A percentile compares a stretch with the other conserved stretches of the same genome.
These are phyloP conservation scores for Athetis lepigone DNA, from an alignment of 2,888 invertebrate species.

Conservation along the genomic window DNA sequence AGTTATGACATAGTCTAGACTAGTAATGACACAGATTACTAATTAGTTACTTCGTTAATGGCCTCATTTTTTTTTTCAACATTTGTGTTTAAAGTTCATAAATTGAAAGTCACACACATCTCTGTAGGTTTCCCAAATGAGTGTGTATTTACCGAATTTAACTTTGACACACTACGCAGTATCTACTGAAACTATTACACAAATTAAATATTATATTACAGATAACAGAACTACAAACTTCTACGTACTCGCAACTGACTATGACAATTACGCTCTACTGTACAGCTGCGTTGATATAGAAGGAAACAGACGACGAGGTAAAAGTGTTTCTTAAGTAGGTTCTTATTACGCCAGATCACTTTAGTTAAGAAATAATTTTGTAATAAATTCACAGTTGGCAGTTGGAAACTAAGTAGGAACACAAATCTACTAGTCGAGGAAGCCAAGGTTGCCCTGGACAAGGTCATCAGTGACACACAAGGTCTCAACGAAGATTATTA, in stretches of 20 bases:
- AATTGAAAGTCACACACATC: no score
- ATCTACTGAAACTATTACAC: no score
- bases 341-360: background rate
- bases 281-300: conserved; percentile 78
- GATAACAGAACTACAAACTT: conserved; percentile 68
- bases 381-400: conserved; percentile 73
- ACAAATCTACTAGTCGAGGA: conserved; percentile 66
- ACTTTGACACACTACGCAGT: no score
- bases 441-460: conserved; percentile 48
- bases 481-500: conserved; percentile 68
- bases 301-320: conserved; percentile 64
- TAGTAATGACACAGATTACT: no score
- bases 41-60: no score
- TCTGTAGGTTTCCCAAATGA: no score
- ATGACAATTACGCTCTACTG: conserved; percentile 76
- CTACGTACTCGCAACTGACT: conserved; percentile 81
- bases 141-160: no score
- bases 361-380: conserved; percentile 11
- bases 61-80: no score
- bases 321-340: background rate
- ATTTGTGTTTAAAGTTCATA: no score
- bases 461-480: background rate
- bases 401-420: conserved; percentile 82
- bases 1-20: no score
- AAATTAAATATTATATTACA: conserved; percentile 13